Conservation (phyloP, 23 tunicate genomes). For the Halocynthia roretzi region DNA sequence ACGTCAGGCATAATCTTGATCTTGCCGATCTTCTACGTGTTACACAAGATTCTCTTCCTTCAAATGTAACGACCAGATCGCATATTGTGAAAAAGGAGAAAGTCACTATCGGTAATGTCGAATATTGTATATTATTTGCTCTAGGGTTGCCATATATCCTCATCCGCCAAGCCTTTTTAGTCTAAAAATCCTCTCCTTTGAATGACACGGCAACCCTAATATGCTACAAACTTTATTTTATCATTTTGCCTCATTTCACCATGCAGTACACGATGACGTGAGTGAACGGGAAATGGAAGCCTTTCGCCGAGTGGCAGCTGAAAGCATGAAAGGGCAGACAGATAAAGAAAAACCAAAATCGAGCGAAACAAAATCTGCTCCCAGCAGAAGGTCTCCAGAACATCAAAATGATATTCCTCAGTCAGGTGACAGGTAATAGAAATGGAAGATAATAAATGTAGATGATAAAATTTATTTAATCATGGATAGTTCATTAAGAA, state of each 20-base stretch:
- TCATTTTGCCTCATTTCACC: background rate
- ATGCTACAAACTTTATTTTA: background rate
- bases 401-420: background rate
- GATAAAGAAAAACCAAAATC: background rate
- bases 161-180: background rate
- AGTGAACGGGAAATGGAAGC: slow-evolving; percentile 56
- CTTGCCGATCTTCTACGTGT: slow-evolving; percentile 36
- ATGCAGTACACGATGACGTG: slow-evolving; percentile 39
- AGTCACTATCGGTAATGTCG: slow-evolving; percentile 12
- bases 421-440: no score
- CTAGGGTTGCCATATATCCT: background rate
- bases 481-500: no score
- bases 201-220: background rate
- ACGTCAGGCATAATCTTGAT: slow-evolving; percentile 10
- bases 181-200: background rate
- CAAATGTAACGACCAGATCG: background rate
- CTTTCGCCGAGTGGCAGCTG: slow-evolving; percentile 43
- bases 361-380: background rate
- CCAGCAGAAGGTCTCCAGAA: background rate
- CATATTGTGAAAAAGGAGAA: slow-evolving; percentile 2
- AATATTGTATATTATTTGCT: background rate
- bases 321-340: background rate
- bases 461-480: no score
- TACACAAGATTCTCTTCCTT: slow-evolving; percentile 20
- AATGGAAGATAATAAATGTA: no score